A percentile compares a stretch with the other conserved stretches of the same genome.
Evolutionary conservation across 2,888 invertebrate genomes (phyloP).

Genomic region (Hypomecis atomaria): DNA sequence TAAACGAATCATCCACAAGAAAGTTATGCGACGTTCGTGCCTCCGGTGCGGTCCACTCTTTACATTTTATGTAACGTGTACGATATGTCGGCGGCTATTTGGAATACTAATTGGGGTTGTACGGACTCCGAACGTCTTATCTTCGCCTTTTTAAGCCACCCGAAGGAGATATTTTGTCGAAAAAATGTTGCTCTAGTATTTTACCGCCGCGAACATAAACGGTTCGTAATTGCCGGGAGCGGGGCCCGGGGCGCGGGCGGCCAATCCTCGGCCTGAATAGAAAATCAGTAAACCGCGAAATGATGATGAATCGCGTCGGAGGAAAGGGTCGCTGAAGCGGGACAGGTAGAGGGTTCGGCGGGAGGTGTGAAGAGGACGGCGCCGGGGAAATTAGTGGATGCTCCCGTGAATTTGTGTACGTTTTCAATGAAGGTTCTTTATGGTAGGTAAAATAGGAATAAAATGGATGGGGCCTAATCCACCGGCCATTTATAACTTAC

Average conservation of each 20-base stretch:
- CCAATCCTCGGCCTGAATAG: slow-evolving; percentile 72
- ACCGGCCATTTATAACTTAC: slow-evolving; percentile 83
- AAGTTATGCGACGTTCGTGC: slow-evolving; percentile 82
- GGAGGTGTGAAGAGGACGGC: slow-evolving; percentile 61
- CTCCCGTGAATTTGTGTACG: slow-evolving; percentile 83
- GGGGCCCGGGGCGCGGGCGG: slow-evolving; percentile 53
- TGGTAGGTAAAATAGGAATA: slow-evolving; percentile 84
- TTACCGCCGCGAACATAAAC: slow-evolving; percentile 44
- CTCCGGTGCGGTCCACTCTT: slow-evolving; percentile 80
- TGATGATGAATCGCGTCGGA: slow-evolving; percentile 81
- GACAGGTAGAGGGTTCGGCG: slow-evolving; percentile 51
- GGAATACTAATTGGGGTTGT: slow-evolving; percentile 82
- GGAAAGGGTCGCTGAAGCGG: slow-evolving; percentile 73
- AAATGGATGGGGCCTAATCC: slow-evolving; percentile 82
- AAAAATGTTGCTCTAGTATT: slow-evolving; percentile 31
- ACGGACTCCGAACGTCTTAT: slow-evolving; percentile 68
- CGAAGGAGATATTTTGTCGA: slow-evolving; percentile 43
- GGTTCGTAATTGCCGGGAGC: slow-evolving; percentile 45
- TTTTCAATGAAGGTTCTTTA: slow-evolving; percentile 84
- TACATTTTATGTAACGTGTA: slow-evolving; percentile 81
- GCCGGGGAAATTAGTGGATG: slow-evolving; percentile 77
- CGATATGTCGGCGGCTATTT: slow-evolving; percentile 82
- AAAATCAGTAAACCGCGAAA: slow-evolving; percentile 83
- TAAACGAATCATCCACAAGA: slow-evolving; percentile 59
- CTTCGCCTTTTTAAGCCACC: slow-evolving; percentile 57